Percentiles rank a stretch among this genome's conserved stretches.
Conservation (phyloP, 1,140 invertebrate species). For the Diabrotica virgifera region DNA sequence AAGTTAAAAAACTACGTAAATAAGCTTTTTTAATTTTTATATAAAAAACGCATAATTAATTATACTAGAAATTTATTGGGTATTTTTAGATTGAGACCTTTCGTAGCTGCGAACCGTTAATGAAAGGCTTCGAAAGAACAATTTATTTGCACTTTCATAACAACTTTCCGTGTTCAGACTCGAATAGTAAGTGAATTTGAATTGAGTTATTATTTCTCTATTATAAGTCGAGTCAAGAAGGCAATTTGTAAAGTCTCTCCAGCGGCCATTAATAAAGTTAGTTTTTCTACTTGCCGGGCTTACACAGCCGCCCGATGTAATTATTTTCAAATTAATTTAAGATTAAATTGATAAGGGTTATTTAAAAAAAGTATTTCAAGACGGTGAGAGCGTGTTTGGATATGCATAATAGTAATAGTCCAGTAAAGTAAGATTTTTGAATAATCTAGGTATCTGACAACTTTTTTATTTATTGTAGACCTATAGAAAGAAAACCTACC, state of each 20-base stretch:
- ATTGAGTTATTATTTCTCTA: slow-evolving; percentile 31
- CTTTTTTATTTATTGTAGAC: too few relatives aligned
- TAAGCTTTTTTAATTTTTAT: background rate
- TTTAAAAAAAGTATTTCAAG: slow-evolving; percentile 4
- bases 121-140: too few relatives aligned
- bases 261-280: slow-evolving; percentile 13
- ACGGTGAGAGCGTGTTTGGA: background rate
- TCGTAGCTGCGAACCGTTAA: too few relatives aligned
- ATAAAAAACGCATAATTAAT: background rate
- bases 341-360: slow-evolving; percentile 15
- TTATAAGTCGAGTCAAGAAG: slow-evolving; percentile 16
- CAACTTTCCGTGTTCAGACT: background rate
- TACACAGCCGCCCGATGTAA: slow-evolving; percentile 4
- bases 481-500: too few relatives aligned
- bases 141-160: background rate
- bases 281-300: background rate
- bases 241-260: slow-evolving; percentile 4
- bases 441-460: too few relatives aligned
- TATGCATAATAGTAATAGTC: background rate
- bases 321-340: slow-evolving; percentile 16
- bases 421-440: too few relatives aligned
- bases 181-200: background rate
- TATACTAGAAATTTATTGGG: background rate
- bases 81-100: background rate
- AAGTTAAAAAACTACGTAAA: background rate